A percentile compares a stretch with the other conserved stretches of the same genome.
Conservation (phyloP, 2,888 invertebrate species). For the Eucriotettix oculatus region DNA sequence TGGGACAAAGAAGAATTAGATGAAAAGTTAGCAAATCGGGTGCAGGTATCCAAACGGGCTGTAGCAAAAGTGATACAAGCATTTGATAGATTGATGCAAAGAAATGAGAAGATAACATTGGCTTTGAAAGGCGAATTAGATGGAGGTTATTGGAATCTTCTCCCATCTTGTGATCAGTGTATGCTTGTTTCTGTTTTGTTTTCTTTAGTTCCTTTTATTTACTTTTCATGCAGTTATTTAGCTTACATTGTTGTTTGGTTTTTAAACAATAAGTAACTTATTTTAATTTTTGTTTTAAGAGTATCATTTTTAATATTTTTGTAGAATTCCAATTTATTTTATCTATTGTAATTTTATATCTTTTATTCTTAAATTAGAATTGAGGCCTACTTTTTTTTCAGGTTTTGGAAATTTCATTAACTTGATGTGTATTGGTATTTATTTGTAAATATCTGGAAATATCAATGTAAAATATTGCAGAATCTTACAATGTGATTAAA, state of each 20-base stretch:
- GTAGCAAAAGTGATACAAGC: conserved; percentile 94
- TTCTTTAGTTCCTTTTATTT: background rate
- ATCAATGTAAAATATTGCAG: too few relatives aligned
- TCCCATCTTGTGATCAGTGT: conserved; percentile 12
- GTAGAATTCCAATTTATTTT: background rate
- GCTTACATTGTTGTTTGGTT: too few relatives aligned
- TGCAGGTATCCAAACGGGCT: conserved; percentile 90
- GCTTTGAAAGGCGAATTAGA: conserved; percentile 70
- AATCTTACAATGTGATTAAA: too few relatives aligned
- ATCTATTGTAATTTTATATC: background rate
- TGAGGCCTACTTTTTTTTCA: too few relatives aligned
- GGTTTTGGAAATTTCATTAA: too few relatives aligned
- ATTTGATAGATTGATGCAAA: conserved; percentile 86
- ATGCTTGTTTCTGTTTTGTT: conserved; percentile 7
- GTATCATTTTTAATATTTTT: background rate
- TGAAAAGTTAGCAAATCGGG: conserved; percentile 85
- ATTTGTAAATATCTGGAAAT: too few relatives aligned
- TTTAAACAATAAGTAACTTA: background rate
- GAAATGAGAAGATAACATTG: conserved; percentile 85
- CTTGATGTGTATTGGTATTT: too few relatives aligned
- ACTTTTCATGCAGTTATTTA: too few relatives aligned
- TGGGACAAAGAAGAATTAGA: conserved; percentile 98
- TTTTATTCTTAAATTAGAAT: too few relatives aligned
- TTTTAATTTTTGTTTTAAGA: conserved; percentile 1
- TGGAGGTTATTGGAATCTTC: conserved; percentile 31